Conservation (phyloP, 2,888 invertebrate species). For the Pristionchus fissidentatus region DNA sequence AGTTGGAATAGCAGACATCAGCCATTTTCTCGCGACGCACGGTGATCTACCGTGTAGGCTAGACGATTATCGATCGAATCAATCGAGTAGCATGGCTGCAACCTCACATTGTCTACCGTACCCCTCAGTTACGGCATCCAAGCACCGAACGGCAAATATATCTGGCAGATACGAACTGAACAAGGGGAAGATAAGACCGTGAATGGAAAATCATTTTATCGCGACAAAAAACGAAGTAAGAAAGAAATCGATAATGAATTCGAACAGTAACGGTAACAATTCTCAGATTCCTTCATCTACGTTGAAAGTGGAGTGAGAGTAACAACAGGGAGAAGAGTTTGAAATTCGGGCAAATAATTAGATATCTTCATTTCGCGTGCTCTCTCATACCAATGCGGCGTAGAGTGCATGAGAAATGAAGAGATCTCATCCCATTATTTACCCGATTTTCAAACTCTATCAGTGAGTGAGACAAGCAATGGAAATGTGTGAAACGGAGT, state of each 20-base stretch:
- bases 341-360: no score
- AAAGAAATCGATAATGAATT: background rate
- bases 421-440: no score
- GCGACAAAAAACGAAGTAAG: background rate
- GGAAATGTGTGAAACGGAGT: background rate
- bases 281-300: conserved; percentile 28
- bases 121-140: background rate
- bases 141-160: conserved; percentile 15
- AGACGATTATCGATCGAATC: background rate
- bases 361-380: no score
- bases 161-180: conserved; percentile 18
- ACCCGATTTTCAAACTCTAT: no score
- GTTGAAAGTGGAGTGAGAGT: conserved; percentile 33
- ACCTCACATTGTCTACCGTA: background rate
- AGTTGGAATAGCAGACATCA: conserved; percentile 38
- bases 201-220: background rate
- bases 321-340: conserved; percentile 32
- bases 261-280: conserved; percentile 29
- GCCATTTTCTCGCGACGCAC: conserved; percentile 43
- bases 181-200: background rate
- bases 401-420: no score
- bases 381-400: no score
- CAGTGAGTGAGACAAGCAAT: conserved; percentile 38
- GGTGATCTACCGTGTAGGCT: conserved; percentile 15
- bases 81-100: conserved; percentile 13